Evolutionary conservation across 2,113 vertebrate species (phyloP), one percentile per base, ranked within the genome.

Genomic region (Nyctibius bracteatus): DNA sequence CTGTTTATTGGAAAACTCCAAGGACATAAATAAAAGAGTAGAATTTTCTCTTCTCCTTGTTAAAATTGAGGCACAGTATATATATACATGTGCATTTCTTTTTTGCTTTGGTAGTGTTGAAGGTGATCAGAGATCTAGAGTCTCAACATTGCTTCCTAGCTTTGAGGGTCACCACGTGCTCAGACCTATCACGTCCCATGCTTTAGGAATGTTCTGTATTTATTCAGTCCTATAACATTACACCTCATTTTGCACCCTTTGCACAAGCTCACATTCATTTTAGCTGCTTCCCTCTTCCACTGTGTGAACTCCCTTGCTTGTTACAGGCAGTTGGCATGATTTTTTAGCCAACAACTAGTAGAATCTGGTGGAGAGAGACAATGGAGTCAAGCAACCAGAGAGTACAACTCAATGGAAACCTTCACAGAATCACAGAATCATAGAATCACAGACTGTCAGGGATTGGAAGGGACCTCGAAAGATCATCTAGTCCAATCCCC

Each of bases 251-350:
- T 75, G 13, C 31, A 86, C 5, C 1, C 12, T 71, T 41, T 51
- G 5, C 33, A 39, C 12, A 55, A 31, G 9, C 4, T 62, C 14
- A 31, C 2, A 1, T 23, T 47, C 12, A 49, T 47, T 80, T 77
- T 35, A 59, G 16, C 12, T 59, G 9, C 19, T 71, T 62, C 10
- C 5, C 66, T 74, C 21, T 81, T 78, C 68, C 4, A 21, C 15
- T 33, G 5, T 31, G 13, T 35, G 23, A 58, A 3, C 2, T 77
- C 30, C 5, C 6, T 62, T 66, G 5, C 17, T 30, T 54, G 12
- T 10, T 62, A 43, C 15, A 61, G 16, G 19, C 16, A 30, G 8
- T 27, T 14, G 6, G 5, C 6, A 21, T 22, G 33, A 0, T 3
- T 21, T 79, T 78, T 82, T 14, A 75, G 27, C 9, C 35, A 92